Evolutionary conservation across 2,888 invertebrate genomes (phyloP).

Genomic region (Calameuta filiformis): DNA sequence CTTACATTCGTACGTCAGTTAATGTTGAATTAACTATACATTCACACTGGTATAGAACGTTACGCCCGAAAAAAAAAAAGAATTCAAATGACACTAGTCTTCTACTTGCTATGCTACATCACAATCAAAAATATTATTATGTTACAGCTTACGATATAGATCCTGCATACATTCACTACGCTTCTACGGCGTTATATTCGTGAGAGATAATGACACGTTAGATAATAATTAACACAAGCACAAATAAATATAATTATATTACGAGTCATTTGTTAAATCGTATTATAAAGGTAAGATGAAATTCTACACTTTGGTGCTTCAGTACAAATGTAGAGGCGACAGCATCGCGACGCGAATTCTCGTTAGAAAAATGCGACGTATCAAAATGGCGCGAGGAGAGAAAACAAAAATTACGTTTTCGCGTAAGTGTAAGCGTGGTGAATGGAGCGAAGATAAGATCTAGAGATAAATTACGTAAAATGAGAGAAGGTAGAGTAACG

Average conservation of each 20-base stretch:
- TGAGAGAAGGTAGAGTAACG: background rate
- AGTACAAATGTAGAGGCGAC: background rate
- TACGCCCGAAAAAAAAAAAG: slow-evolving; percentile 22
- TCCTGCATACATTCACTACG: slow-evolving; percentile 1
- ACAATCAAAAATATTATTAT: slow-evolving; percentile 38
- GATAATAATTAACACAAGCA: slow-evolving; percentile 32
- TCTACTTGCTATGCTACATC: slow-evolving; percentile 37
- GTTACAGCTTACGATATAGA: slow-evolving; percentile 9
- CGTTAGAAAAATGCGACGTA: background rate
- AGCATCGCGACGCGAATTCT: background rate
- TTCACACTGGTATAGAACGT: slow-evolving; percentile 16
- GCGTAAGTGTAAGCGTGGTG: background rate
- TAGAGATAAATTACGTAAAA: background rate
- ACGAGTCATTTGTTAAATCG: slow-evolving; percentile 38
- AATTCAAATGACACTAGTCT: slow-evolving; percentile 22
- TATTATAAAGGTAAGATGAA: slow-evolving; percentile 26
- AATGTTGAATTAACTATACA: slow-evolving; percentile 11
- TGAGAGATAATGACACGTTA: slow-evolving; percentile 13
- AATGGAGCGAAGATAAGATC: background rate
- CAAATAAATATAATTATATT: slow-evolving; percentile 50
- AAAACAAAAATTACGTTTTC: background rate
- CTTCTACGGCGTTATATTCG: background rate
- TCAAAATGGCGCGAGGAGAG: background rate
- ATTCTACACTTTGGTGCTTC: slow-evolving; percentile 49
- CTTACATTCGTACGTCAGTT: slow-evolving; percentile 29